Percentiles rank a stretch among this genome's conserved stretches.
These are phyloP conservation scores for Chloropsis hardwickii DNA, from an alignment of 2,113 vertebrate species.

Conservation along the genomic window DNA sequence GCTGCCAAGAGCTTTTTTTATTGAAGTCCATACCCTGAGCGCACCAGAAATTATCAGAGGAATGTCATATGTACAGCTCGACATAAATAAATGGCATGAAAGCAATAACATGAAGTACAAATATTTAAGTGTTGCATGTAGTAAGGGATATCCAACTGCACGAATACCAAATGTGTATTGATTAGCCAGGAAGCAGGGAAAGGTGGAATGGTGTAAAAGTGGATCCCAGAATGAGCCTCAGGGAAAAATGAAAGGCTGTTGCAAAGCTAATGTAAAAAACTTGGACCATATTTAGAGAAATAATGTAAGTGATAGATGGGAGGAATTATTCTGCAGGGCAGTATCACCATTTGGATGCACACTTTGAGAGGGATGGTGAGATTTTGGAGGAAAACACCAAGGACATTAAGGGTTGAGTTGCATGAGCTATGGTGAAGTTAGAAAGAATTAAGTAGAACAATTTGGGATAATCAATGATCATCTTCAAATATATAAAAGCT, in stretches of 20 bases:
- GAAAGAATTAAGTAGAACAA: neutral
- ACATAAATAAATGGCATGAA: neutral
- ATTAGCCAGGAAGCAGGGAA: neutral
- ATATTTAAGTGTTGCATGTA: neutral
- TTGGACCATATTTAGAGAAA: neutral
- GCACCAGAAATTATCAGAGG: neutral
- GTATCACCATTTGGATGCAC: neutral
- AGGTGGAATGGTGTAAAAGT: neutral
- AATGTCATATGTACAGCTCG: neutral
- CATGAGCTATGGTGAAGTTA: neutral
- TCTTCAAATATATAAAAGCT: neutral
- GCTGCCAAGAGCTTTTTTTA: neutral
- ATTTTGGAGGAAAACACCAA: neutral
- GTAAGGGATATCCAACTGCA: neutral
- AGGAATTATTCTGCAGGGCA: neutral
- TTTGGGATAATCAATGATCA: neutral
- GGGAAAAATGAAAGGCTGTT: neutral
- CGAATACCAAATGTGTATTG: neutral
- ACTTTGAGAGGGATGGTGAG: neutral
- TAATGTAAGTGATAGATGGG: neutral
- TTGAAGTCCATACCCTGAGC: neutral
- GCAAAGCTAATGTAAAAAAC: neutral
- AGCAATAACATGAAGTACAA: neutral
- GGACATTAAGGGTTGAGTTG: neutral
- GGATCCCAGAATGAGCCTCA: neutral